Evolutionary conservation across 2,113 vertebrate species (phyloP).

Genomic region (Empidonax alnorum): DNA sequence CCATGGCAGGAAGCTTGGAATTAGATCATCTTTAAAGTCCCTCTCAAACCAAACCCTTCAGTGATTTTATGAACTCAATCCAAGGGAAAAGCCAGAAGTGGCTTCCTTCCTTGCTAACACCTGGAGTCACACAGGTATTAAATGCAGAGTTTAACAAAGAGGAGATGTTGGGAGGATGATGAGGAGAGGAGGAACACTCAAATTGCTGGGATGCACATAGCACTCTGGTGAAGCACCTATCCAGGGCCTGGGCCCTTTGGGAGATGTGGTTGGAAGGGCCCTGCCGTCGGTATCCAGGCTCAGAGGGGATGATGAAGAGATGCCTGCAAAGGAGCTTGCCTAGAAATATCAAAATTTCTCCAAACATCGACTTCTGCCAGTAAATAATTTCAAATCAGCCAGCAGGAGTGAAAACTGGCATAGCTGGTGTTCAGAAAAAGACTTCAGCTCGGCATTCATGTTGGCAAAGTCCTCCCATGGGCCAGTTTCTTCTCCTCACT

Average conservation of each 20-base stretch:
- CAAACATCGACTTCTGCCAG: neutral
- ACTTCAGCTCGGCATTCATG: accelerated
- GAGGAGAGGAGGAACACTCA: neutral
- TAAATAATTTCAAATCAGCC: neutral
- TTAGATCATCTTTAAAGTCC: neutral
- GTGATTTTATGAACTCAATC: neutral
- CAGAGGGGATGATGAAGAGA: neutral
- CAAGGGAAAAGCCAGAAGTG: neutral
- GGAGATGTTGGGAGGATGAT: neutral
- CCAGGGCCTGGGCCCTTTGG: neutral
- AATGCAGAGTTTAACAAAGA: neutral
- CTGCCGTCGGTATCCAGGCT: neutral
- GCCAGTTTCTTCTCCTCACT: neutral
- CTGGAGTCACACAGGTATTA: neutral
- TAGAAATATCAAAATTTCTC: neutral
- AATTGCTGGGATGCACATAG: neutral
- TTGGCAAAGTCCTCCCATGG: neutral
- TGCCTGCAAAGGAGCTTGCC: neutral
- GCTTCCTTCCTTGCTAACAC: neutral
- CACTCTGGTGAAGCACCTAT: neutral
- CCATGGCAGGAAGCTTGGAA: neutral
- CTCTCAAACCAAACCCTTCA: neutral
- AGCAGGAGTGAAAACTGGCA: neutral
- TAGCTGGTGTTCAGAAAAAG: neutral
- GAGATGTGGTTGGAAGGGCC: neutral